Percentiles rank a stretch among this genome's conserved stretches.
phyloP scores from a whole-genome alignment of 2,113 vertebrate species.

The Oreotragus oreotragus region DNA sequence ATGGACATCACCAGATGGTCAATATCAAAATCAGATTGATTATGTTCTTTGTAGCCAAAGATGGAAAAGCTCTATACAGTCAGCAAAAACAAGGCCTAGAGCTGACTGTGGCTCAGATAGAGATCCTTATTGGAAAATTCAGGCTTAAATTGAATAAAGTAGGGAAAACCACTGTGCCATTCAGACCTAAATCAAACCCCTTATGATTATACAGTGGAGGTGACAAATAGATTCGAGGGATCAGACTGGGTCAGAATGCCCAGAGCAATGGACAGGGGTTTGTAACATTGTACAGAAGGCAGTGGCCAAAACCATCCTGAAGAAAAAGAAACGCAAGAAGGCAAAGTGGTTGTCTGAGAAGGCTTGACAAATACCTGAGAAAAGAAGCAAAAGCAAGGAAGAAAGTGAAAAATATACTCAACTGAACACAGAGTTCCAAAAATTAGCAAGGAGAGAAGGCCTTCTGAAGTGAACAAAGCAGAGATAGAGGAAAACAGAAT shows the following conservation, averaged over 20 bases:
- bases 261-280: background rate
- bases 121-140: background rate
- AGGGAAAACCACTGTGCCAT: background rate
- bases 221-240: background rate
- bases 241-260: background rate
- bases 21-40: background rate
- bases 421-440: background rate
- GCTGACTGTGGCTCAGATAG: background rate
- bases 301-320: background rate
- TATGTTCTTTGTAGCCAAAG: background rate
- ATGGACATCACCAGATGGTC: background rate
- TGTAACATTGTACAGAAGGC: background rate
- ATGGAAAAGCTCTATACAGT: background rate
- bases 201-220: background rate
- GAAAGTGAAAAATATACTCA: background rate
- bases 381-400: background rate
- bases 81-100: background rate
- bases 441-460: background rate
- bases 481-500: background rate
- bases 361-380: background rate
- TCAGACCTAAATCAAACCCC: background rate
- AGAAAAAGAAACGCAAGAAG: background rate
- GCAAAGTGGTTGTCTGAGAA: background rate
- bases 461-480: background rate
- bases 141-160: background rate